Base-by-base conservation (phyloP, 2,888 invertebrate genomes). In the Synanthedon formicaeformis region DNA sequence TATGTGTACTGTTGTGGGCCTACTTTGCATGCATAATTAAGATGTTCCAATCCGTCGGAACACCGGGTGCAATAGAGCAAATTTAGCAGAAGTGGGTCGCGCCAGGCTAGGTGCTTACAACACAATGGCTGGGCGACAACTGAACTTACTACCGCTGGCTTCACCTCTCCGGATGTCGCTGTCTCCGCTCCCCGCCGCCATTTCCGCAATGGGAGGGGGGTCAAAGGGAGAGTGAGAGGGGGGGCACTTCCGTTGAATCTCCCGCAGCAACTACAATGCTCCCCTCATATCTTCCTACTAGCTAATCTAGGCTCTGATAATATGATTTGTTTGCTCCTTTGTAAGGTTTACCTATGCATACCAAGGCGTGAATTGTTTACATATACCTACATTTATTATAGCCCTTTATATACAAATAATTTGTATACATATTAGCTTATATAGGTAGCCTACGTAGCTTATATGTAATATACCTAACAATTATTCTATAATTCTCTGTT, bases 151-250 rank as follows among this genome's bases (percentile, higher is more conserved):
- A 58, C 65, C 66, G 68, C 62, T 63, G 61, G 69, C 67, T 73
- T 74, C 78, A 77, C 81, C 78, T 79, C 71, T 57, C 78, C 82
- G 83, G 83, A 84, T 67, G 75, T 70, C 69, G 70, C 77, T 78
- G 85, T 83, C 83, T 83, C 84, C 79, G 82, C 71, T 75, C 75
- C 71, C 74, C 76, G 76, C 85, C 82, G 73, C 81, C 74, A 76
- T 75, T 78, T 84, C 83, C 84, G 75, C 58, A 65, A 64, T 63
- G 59, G 23, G 56, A 60, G 58, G 61, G 61, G 58, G 58, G 61
- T 34, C 58, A 65, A 64, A 63, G 59, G 56, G 61, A 58, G 62
- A 61, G 58, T 58, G 57, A 61, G 58, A 61, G 61, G 59, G 62
- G 58, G 62, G 56, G 62, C 50, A 53, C 54, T 59, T 60, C 59